Evolutionary conservation across 2,797 vertebrate genomes (phyloP), one percentile per base, ranked within the genome.

Genomic region (Scarus forsteni): DNA sequence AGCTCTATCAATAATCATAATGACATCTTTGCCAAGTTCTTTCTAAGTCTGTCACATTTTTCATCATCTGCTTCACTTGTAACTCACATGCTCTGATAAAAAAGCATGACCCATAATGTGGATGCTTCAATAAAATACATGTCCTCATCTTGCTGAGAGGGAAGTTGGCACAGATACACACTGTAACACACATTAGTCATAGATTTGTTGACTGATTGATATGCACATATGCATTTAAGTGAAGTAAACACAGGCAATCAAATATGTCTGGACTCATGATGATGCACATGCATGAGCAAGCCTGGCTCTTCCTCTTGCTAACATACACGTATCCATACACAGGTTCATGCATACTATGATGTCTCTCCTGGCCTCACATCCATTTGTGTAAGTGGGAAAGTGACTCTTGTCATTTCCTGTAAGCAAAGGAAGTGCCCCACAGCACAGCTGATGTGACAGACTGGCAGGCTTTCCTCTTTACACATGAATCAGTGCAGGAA

Each of bases 401-500:
- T 75, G 80, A 83, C 71, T 77, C 75, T 73, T 75, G 71, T 87
- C 70, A 49, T 81, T 85, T 88, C 79, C 85, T 88, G 75, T 77
- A 60, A 71, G 71, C 70, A 75, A 70, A 83, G 76, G 76, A 86
- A 74, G 69, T 60, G 54, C 74, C 63, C 64, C 40, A 44, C 72
- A 56, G 42, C 75, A 39, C 80, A 71, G 70, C 79, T 81, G 73
- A 87, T 80, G 74, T 64, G 74, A 79, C 75, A 73, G 82, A 76
- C 85, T 84, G 80, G 59, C 82, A 85, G 74, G 75, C 76, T 79
- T 85, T 70, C 71, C 67, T 81, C 53, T 69, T 89, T 66, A 79
- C 75, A 73, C 86, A 78, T 70, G 64, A 85, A 65, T 85, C 81
- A 75, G 70, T 66, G 68, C 13, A 15, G 14, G 75, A 60, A 48